Base-by-base conservation (phyloP, 2,888 invertebrate genomes). In the Ptychoptera albimana region DNA sequence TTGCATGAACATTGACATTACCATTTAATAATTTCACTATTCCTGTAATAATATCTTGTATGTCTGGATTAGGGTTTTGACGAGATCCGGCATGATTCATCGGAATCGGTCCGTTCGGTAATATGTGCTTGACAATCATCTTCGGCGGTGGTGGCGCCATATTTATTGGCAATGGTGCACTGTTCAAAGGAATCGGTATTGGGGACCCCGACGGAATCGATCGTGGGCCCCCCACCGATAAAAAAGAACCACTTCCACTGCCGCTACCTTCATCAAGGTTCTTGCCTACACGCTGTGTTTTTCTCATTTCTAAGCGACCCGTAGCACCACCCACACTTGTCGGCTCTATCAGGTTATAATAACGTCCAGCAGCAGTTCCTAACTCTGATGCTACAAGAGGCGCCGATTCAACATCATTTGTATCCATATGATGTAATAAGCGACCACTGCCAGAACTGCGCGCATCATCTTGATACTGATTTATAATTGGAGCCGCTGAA, bases 11-110 rank as follows among this genome's bases (percentile, higher is more conserved):
- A 54, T 87, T 87, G 0, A 87, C 87, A 54, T 89, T 88, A 1
- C 89, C 89, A 50, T 91, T 88, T 2, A 91, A 66, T 10, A 91
- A 61, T 59, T 89, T 88, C 0, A 89, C 88, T 41, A 91, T 82
- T 8, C 89, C 89, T 2, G 85, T 85, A 32, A 91, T 86, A 30
- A 91, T 88, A 55, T 91, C 88, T 60, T 89, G 87, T 46, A 91
- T 87, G 57, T 88, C 88, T 35, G 80, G 77, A 59, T 75, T 77
- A 5, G 74, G 72, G 53, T 77, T 76, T 46, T 77, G 66, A 13
- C 69, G 57, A 0, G 60, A 55, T 53, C 56, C 57, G 56, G 58
- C 58, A 45, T 46, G 47, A 48, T 50, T 54, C 35, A 60, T 58
- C 47, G 55, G 59, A 57, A 51, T 63, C 60, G 63, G 62, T 42